Evolutionary conservation across 2,888 invertebrate genomes (phyloP).

Genomic region (Drosophila buzzatii): DNA sequence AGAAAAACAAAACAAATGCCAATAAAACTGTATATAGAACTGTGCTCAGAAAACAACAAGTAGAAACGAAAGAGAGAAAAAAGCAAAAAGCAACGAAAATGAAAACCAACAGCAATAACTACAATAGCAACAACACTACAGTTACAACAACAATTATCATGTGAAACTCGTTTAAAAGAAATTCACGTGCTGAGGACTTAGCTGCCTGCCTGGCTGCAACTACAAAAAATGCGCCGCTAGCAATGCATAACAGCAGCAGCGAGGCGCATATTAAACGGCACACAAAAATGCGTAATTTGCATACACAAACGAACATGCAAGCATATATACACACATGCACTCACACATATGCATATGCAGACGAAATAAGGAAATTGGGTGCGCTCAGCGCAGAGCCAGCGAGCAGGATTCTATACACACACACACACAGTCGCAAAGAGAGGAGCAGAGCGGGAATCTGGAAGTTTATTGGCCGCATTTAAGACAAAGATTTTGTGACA

Average conservation of each 20-base stretch:
- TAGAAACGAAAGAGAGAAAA: slow-evolving; percentile 9
- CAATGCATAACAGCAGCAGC: slow-evolving; percentile 54
- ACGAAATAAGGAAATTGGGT: slow-evolving; percentile 36
- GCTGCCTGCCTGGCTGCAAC: slow-evolving; percentile 15
- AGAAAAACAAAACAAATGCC: slow-evolving; percentile 24
- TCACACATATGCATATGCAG: neutral
- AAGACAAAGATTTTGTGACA: slow-evolving; percentile 21
- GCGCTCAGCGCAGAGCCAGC: neutral
- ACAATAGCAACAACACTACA: slow-evolving; percentile 24
- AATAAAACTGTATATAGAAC: slow-evolving; percentile 45
- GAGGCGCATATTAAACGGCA: slow-evolving; percentile 57
- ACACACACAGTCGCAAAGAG: neutral
- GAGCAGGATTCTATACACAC: neutral
- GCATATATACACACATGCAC: neutral
- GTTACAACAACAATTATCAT: slow-evolving; percentile 39
- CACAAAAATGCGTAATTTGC: slow-evolving; percentile 65
- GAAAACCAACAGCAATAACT: slow-evolving; percentile 54
- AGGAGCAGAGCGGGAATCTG: neutral
- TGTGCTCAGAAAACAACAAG: slow-evolving; percentile 5
- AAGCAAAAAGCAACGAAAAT: slow-evolving; percentile 48
- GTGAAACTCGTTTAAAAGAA: slow-evolving; percentile 74
- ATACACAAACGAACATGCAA: slow-evolving; percentile 28
- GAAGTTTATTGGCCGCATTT: slow-evolving; percentile 46
- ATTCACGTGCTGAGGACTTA: slow-evolving; percentile 62
- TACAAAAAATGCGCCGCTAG: slow-evolving; percentile 50